phyloP scores from a whole-genome alignment of 1,140 invertebrate genomes.

The Melipona quadrifasciata region DNA sequence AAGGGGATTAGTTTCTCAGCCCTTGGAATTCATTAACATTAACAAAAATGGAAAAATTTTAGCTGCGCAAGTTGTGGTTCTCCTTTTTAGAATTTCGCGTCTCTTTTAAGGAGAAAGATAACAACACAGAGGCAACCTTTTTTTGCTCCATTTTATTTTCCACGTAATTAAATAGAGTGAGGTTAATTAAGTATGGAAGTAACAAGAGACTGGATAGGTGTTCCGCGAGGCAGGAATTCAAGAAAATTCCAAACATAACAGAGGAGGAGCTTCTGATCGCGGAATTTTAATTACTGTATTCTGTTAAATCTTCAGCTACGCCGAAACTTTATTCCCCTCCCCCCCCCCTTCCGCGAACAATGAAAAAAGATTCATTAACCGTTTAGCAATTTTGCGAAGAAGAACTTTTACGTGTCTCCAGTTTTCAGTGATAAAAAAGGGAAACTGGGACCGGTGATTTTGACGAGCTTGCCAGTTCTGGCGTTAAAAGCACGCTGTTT shows the following conservation, averaged over 20 bases:
- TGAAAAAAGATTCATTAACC: neutral
- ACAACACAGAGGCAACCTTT: neutral
- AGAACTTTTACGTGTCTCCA: too few species aligned
- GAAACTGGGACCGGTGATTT: too few species aligned
- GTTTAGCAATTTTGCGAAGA: neutral
- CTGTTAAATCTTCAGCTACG: neutral
- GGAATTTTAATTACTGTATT: constrained; percentile 1
- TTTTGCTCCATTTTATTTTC: neutral
- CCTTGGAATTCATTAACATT: too few species aligned
- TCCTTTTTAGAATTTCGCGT: neutral
- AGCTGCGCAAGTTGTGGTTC: too few species aligned
- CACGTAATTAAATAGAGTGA: neutral
- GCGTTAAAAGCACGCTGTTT: too few species aligned
- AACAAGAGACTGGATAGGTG: neutral
- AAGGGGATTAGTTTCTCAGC: too few species aligned
- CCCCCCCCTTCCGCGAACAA: too few species aligned
- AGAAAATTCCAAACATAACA: neutral
- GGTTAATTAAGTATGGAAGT: neutral
- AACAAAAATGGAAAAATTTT: too few species aligned
- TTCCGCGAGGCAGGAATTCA: neutral
- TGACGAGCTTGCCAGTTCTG: too few species aligned
- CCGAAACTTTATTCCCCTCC: neutral
- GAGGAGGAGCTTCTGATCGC: neutral
- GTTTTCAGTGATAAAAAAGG: too few species aligned
- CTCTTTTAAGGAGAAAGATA: neutral